Evolutionary conservation across 1,140 invertebrate species (phyloP).

Genomic region (Zaprionus ghesquierei): DNA sequence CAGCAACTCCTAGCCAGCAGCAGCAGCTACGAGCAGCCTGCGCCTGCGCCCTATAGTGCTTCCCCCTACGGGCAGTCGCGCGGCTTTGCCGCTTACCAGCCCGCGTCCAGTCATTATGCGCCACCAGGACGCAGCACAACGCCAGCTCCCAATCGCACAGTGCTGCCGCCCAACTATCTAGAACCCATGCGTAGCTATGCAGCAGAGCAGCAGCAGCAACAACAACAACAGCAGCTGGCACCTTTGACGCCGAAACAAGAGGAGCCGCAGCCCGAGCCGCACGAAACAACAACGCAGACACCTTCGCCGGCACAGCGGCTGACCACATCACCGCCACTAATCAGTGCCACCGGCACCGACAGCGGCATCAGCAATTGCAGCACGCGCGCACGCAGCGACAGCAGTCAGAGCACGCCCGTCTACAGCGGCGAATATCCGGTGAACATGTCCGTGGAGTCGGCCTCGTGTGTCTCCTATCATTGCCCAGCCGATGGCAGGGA

Average conservation of each 20-base stretch:
- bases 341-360: constrained; percentile 76
- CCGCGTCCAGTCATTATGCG: constrained; percentile 45
- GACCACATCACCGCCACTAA: constrained; percentile 70
- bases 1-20: constrained; percentile 1
- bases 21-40: constrained; percentile 51
- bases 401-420: constrained; percentile 73
- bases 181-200: constrained; percentile 54
- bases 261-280: constrained; percentile 32
- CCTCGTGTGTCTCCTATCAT: constrained; percentile 74
- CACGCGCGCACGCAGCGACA: constrained; percentile 67
- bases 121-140: constrained; percentile 57
- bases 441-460: constrained; percentile 75
- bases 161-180: constrained; percentile 64
- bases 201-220: constrained; percentile 19
- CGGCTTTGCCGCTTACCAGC: constrained; percentile 50
- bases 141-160: constrained; percentile 69
- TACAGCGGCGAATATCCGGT: constrained; percentile 75
- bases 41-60: constrained; percentile 57
- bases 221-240: neutral
- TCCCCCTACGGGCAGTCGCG: constrained; percentile 47
- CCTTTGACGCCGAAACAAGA: constrained; percentile 52
- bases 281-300: constrained; percentile 39
- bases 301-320: constrained; percentile 50
- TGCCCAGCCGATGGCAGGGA: constrained; percentile 65
- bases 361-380: constrained; percentile 78